Evolutionary conservation across 2,113 vertebrate species (phyloP).

Genomic region (Myotis lucifugus): DNA sequence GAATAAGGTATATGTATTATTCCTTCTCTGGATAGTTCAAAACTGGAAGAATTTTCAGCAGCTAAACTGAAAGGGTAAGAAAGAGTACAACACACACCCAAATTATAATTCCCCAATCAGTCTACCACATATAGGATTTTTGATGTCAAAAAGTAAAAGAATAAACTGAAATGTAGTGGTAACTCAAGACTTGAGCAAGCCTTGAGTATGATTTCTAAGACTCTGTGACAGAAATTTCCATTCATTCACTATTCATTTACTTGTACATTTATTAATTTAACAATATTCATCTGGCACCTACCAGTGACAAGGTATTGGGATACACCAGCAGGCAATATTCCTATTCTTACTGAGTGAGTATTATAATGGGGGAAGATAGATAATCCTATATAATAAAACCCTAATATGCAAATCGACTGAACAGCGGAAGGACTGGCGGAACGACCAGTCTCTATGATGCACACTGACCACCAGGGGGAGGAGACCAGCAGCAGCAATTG

Average conservation of each 20-base stretch:
- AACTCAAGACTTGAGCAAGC: background rate
- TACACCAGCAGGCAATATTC: background rate
- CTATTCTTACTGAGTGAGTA: background rate
- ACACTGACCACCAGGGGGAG: no score
- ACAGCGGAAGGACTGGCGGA: no score
- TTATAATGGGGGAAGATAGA: background rate
- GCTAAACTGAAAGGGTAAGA: background rate
- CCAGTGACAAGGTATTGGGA: background rate
- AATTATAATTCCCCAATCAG: background rate
- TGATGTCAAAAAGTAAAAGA: constrained; percentile 28
- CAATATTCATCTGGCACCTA: background rate
- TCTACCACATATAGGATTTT: background rate
- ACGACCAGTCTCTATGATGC: no score
- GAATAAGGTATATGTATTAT: background rate
- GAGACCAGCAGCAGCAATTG: no score
- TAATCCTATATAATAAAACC: no score
- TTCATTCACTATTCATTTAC: background rate
- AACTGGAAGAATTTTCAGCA: background rate
- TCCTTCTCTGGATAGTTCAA: background rate
- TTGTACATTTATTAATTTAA: constrained; percentile 2
- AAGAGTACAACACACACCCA: background rate
- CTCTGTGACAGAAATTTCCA: background rate
- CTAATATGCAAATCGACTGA: no score
- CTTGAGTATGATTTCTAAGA: background rate
- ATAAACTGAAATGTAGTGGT: constrained; percentile 37